Conservation (phyloP, 2,113 vertebrate species). For the Myiopsitta monachus region DNA sequence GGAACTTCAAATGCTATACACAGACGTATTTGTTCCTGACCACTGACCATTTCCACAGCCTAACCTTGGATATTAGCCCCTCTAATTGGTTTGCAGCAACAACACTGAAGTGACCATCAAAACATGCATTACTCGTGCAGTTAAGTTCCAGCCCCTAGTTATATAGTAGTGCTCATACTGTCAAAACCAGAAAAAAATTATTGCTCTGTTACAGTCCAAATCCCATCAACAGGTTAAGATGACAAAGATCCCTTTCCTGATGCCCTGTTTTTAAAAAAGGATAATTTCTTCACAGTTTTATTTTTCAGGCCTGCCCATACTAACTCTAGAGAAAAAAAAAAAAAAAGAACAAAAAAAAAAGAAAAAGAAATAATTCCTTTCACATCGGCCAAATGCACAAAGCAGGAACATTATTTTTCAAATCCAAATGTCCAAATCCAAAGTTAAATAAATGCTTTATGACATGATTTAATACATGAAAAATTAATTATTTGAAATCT, state of each 20-base stretch:
- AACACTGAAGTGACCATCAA: not conserved
- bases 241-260: not conserved
- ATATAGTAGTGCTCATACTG: rapidly evolving
- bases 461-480: not conserved
- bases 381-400: not conserved
- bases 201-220: not conserved
- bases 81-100: not conserved
- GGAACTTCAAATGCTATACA: not conserved
- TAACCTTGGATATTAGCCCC: not conserved
- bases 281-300: not conserved
- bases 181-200: not conserved
- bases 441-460: not conserved
- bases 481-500: not conserved
- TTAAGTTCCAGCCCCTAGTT: not conserved
- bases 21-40: not conserved
- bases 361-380: not conserved
- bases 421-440: not conserved
- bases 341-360: not conserved
- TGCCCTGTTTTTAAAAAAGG: not conserved
- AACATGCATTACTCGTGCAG: not conserved
- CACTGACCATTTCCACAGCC: not conserved
- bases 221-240: not conserved
- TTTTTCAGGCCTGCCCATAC: not conserved
- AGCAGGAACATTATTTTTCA: not conserved
- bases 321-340: not conserved